Evolutionary conservation across 2,113 vertebrate genomes (phyloP).

Genomic region (Thamnaconus septentrionalis): DNA sequence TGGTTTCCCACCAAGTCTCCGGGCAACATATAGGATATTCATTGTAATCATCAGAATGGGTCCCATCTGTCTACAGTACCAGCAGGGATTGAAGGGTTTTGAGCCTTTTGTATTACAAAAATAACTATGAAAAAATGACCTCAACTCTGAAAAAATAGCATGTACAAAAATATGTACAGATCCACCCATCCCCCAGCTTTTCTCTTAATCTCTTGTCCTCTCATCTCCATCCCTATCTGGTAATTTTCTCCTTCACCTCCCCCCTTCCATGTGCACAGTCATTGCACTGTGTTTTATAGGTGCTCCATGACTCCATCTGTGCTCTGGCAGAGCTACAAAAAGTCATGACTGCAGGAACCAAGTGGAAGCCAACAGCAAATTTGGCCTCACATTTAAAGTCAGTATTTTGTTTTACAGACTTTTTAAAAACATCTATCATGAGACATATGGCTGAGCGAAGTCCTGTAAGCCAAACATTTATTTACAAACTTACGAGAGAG

Average conservation of each 20-base stretch:
- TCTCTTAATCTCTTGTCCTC: slow-evolving; percentile 59
- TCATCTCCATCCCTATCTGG: slow-evolving; percentile 45
- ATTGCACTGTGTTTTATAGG: slow-evolving; percentile 2
- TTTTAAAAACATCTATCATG: too few relatives aligned
- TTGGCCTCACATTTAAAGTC: too few relatives aligned
- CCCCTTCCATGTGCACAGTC: slow-evolving; percentile 7
- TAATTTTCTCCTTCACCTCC: slow-evolving; percentile 24
- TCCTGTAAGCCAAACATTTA: too few relatives aligned
- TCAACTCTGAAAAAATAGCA: slow-evolving; percentile 27
- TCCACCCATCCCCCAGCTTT: slow-evolving; percentile 14
- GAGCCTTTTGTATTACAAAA: slow-evolving; percentile 16
- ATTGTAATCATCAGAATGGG: slow-evolving; percentile 48
- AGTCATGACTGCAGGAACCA: not conserved
- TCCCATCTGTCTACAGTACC: slow-evolving; percentile 47
- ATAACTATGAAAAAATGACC: slow-evolving; percentile 26
- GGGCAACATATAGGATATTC: slow-evolving; percentile 13
- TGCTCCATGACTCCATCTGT: slow-evolving; percentile 48
- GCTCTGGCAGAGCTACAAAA: slow-evolving; percentile 21
- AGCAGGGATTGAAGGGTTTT: not conserved
- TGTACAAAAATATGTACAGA: slow-evolving; percentile 32
- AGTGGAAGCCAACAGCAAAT: too few relatives aligned
- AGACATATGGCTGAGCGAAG: too few relatives aligned
- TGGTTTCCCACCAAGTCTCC: slow-evolving; percentile 31
- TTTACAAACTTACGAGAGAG: too few relatives aligned
- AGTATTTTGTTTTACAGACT: too few relatives aligned